Base-by-base conservation (phyloP, 2,113 vertebrate species). In the Oriolus oriolus region DNA sequence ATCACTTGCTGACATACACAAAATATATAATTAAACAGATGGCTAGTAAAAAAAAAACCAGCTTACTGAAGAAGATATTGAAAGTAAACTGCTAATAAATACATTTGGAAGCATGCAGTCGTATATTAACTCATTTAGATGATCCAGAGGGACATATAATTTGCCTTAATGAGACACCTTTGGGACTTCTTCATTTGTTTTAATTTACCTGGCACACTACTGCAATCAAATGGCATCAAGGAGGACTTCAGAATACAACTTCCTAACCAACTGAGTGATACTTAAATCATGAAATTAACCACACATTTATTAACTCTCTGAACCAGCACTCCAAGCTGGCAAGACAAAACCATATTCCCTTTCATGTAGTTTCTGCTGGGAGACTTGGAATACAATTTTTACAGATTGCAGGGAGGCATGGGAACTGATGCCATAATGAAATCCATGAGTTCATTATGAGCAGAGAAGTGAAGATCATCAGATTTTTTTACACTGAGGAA, bases 81-180 rank as follows among this genome's bases (percentile, higher is more conserved):
- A 80, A 95, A 95, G 42, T 54, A 90, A 94, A 86, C 76, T 85
- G 90, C 84, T 95, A 85, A 81, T 79, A 93, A 94, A 92, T 71
- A 63, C 8, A 65, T 89, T 66, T 90, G 53, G 57, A 96, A 66
- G 30, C 37, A 65, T 77, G 49, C 26, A 57, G 26, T 42, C 54
- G 45, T 41, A 42, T 73, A 70, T 76, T 66, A 78, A 93, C 45
- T 91, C 54, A 79, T 92, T 92, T 69, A 63, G 12, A 1, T 20
- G 24, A 66, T 87, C 53, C 59, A 85, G 77, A 63, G 20, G 31
- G 64, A 94, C 68, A 11, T 66, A 35, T 71, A 79, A 89, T 84
- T 89, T 95, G 42, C 35, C 66, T 75, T 80, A 87, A 66, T 59
- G 31, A 93, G 80, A 54, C 15, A 73, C 17, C 35, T 87, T 77